Evolutionary conservation across 2,888 invertebrate species (phyloP), one percentile per base, ranked within the genome.

Genomic region (Sesamia inferens): DNA sequence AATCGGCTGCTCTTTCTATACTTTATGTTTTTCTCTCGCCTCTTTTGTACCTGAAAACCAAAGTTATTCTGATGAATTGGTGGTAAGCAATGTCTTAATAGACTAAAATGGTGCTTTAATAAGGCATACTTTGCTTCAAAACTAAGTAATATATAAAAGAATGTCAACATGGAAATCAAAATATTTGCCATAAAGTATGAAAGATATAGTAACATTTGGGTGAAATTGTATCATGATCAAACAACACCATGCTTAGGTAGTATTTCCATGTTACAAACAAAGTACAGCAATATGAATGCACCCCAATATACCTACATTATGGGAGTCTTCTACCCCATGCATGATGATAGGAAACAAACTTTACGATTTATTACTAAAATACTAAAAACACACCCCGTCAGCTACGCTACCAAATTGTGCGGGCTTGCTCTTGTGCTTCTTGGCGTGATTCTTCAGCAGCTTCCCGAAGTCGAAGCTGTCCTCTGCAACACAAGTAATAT

Each of bases 401-500:
- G 93, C 92, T 14, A 94, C 91, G 85, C 93, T 95, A 55, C 79
- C 81, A 68, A 95, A 94, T 74, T 95, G 93, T 65, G 84, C 75
- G 16, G 95, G 95, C 80, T 92, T 95, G 62, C 77, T 79, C 89
- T 95, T 95, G 83, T 95, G 94, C 71, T 92, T 91, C 86, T 93
- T 94, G 76, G 89, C 90, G 83, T 93, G 91, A 31, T 91, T 90
- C 79, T 90, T 91, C 85, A 94, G 75, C 59, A 95, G 78, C 61
- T 90, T 90, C n/a, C 88, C 89, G 48, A 95, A 91, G 80, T 95
- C 93, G 79, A 94, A 95, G 76, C 91, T 92, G 62, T 87, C 92
- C 82, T 94, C 95, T 95, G 90, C 72, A 94, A 94, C 61, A 44
- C 44, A 58, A 59, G 10, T 65, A 58, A 58, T 31, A 66, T 68